Evolutionary conservation across 2,797 vertebrate species (phyloP), one percentile per base, ranked within the genome.

Genomic region (Merluccius polli): DNA sequence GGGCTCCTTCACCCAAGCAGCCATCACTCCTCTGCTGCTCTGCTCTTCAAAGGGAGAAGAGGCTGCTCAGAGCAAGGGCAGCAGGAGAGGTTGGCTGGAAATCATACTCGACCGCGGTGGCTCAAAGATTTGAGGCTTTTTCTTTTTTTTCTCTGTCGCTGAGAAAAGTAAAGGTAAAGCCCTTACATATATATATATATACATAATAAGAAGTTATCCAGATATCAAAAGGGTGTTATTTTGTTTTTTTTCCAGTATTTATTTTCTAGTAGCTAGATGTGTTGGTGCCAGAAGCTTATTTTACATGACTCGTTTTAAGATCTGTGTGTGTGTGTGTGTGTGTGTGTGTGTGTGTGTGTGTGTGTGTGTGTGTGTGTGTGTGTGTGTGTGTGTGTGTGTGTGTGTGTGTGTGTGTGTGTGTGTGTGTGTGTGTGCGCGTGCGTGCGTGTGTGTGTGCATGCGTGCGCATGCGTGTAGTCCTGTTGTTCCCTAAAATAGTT

Each of bases 11-110:
- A 90, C 84, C 87, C 88, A 85, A 78, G 81, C 85, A 87, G 81
- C 63, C 89, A 88, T 90, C 89, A 79, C 89, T 89, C 87, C 79
- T 86, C 84, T 81, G 87, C 85, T 87, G 86, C 82, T 88, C 85
- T 87, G 86, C 82, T 85, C 87, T 89, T 92, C 91, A 92, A 92
- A 92, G 89, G 73, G 75, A 87, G 83, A 81, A 87, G 83, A 81
- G 84, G 79, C 76, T 84, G 83, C 89, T 92, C 83, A 84, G 85
- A 91, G 80, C 76, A 0, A 33, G 69, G 69, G 69, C 29, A 52
- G 18, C 77, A 88, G 79, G 85, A 83, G 82, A 78, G 63, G 33
- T 65, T 48, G 82, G 77, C 30, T 16, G 16, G 30, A 68, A 79
- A 78, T 81, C 79, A 80, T 59, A 75, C 75, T 77, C 31, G 52